phyloP scores from a whole-genome alignment of 1,140 invertebrate genomes.

The Chlorops oryzae region DNA sequence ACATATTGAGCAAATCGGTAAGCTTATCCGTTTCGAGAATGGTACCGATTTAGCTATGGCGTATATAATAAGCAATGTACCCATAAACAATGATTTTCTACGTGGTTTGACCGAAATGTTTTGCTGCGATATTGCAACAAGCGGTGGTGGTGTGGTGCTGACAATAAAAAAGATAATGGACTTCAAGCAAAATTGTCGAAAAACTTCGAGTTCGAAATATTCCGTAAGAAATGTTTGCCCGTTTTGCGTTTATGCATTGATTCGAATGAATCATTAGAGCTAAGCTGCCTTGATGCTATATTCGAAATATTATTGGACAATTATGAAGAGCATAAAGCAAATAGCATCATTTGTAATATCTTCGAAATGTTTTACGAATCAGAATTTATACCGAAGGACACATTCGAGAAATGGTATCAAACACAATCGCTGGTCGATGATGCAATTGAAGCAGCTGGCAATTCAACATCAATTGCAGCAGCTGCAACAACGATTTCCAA shows the following conservation, averaged over 20 bases:
- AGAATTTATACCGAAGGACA: constrained; percentile 18
- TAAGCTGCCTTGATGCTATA: constrained; percentile 14
- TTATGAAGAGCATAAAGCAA: constrained; percentile 2
- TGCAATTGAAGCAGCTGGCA: not conserved
- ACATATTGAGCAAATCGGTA: constrained; percentile 28
- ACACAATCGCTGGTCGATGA: too few relatives aligned
- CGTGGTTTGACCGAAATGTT: constrained; percentile 36
- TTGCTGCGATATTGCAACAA: constrained; percentile 43
- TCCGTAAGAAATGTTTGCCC: constrained; percentile 14
- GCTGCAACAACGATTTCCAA: too few relatives aligned
- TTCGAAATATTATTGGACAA: constrained; percentile 7
- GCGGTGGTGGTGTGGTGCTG: constrained; percentile 29
- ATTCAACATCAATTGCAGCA: too few relatives aligned
- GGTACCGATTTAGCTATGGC: constrained; percentile 35
- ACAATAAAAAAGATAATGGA: constrained; percentile 11
- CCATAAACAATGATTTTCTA: constrained; percentile 32
- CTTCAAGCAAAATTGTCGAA: not conserved
- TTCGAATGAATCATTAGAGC: constrained; percentile 9
- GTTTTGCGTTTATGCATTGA: constrained; percentile 14
- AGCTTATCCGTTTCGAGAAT: constrained; percentile 31
- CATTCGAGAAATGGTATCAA: constrained; percentile 17
- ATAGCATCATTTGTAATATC: constrained; percentile 12
- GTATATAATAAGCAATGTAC: constrained; percentile 42
- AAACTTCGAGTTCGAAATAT: constrained; percentile 3
- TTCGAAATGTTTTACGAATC: constrained; percentile 15